phyloP scores from a whole-genome alignment of 2,113 vertebrate species.

The Australoheros scitulus region DNA sequence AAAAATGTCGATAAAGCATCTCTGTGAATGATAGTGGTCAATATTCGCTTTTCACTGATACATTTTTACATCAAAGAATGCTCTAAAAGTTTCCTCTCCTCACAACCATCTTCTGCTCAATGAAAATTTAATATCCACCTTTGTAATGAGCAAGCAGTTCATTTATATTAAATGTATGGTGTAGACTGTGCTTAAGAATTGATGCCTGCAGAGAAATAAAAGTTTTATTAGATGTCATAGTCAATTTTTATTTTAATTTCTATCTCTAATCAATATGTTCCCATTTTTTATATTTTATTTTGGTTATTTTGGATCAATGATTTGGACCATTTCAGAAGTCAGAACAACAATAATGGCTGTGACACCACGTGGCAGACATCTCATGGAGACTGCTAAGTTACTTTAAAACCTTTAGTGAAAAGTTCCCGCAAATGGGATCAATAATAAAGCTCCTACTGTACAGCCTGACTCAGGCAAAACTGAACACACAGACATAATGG shows the following conservation, averaged over 20 bases:
- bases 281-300: background rate
- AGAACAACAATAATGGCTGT: background rate
- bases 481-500: fast-evolving
- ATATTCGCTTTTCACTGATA: background rate
- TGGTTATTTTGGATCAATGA: background rate
- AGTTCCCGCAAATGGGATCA: background rate
- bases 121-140: background rate
- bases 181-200: background rate
- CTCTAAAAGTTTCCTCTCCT: background rate
- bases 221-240: background rate
- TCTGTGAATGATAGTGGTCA: background rate
- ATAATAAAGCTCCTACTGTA: background rate
- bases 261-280: background rate
- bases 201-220: background rate
- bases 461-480: background rate
- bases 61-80: background rate
- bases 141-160: background rate
- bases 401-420: background rate
- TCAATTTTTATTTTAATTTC: background rate
- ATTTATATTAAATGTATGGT: background rate
- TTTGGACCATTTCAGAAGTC: background rate
- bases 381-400: background rate
- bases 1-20: background rate
- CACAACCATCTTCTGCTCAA: background rate
- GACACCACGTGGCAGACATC: background rate